Evolutionary conservation across 2,113 vertebrate species (phyloP).

Genomic region (Leiothrix lutea): DNA sequence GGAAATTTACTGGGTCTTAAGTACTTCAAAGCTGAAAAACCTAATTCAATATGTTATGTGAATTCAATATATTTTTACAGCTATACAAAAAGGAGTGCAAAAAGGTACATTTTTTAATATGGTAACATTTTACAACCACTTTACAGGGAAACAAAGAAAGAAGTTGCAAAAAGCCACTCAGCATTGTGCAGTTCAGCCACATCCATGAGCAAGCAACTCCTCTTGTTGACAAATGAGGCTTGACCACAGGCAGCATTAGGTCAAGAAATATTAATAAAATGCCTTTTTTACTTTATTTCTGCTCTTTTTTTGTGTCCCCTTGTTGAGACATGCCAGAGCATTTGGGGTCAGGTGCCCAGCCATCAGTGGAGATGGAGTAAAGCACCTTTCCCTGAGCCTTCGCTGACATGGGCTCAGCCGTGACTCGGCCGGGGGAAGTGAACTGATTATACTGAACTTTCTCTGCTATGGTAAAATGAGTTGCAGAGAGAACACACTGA

Average conservation of each 20-base stretch:
- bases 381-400: slow-evolving; percentile 16
- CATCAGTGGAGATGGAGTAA: slow-evolving; percentile 19
- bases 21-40: background rate
- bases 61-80: background rate
- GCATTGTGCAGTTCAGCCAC: background rate
- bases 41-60: background rate
- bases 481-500: slow-evolving; percentile 44
- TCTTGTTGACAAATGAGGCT: background rate
- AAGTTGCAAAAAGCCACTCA: background rate
- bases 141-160: background rate
- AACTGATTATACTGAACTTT: slow-evolving; percentile 40
- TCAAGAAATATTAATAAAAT: background rate
- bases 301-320: background rate
- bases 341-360: background rate
- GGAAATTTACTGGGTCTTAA: background rate
- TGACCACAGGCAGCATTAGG: background rate
- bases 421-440: slow-evolving; percentile 60
- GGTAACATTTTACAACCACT: background rate
- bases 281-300: slow-evolving; percentile 4
- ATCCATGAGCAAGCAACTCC: background rate
- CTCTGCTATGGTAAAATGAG: slow-evolving; percentile 59
- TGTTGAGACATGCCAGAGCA: background rate
- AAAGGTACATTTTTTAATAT: background rate
- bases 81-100: background rate
- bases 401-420: background rate